Percentiles rank a stretch among this genome's conserved stretches.
Evolutionary conservation across 2,888 invertebrate species (phyloP).

Genomic region (Eristalis pertinax): DNA sequence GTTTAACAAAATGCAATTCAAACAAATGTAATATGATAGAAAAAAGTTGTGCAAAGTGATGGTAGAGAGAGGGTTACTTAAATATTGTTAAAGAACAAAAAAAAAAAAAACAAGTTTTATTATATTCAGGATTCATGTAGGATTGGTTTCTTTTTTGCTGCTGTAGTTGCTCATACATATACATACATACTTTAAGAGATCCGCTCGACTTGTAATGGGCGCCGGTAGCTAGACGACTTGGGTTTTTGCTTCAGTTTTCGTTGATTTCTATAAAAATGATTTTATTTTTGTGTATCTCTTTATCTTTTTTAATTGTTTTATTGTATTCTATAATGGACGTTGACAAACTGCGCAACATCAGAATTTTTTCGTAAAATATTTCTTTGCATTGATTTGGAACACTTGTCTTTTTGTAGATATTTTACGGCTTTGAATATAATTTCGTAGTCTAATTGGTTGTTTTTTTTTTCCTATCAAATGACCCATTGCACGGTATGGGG

Average conservation of each 20-base stretch:
- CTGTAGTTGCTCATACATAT: slow-evolving; percentile 9
- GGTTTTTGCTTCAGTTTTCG: slow-evolving; percentile 28
- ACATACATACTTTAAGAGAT: slow-evolving; percentile 65
- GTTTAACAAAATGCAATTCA: slow-evolving; percentile 44
- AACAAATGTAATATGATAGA: slow-evolving; percentile 10
- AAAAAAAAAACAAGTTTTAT: slow-evolving; percentile 8
- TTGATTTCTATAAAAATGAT: slow-evolving; percentile 46
- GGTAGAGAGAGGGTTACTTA: slow-evolving; percentile 17
- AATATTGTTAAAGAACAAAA: slow-evolving; percentile 20
- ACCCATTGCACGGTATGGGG: slow-evolving; percentile 59
- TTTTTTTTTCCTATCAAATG: slow-evolving; percentile 22
- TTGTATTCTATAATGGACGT: slow-evolving; percentile 74
- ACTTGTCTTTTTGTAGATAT: slow-evolving; percentile 36
- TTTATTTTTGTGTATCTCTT: slow-evolving; percentile 1
- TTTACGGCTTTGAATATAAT: slow-evolving; percentile 68
- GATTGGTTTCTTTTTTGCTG: not conserved
- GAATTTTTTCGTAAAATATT: slow-evolving; percentile 76
- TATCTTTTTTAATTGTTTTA: slow-evolving; percentile 26
- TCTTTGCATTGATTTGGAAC: slow-evolving; percentile 24
- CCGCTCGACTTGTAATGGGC: slow-evolving; percentile 20
- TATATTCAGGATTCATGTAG: slow-evolving; percentile 3
- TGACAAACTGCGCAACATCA: slow-evolving; percentile 81
- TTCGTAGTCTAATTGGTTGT: slow-evolving; percentile 13
- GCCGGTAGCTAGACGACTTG: slow-evolving; percentile 28
- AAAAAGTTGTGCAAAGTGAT: slow-evolving; percentile 47